phyloP scores from a whole-genome alignment of 2,888 invertebrate genomes.

The Dorcus hopei region DNA sequence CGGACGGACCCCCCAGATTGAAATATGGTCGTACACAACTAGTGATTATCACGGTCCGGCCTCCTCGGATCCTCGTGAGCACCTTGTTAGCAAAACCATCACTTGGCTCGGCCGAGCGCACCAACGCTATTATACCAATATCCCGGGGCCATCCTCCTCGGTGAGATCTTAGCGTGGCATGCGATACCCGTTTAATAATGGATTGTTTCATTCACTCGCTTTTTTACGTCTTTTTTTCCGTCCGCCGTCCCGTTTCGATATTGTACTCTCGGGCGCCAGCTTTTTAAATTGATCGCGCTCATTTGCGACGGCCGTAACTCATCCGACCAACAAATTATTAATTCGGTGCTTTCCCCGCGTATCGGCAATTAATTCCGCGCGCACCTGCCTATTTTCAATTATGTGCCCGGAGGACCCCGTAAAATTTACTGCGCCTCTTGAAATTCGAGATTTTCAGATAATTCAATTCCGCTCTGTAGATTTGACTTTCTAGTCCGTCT shows the following conservation, averaged over 20 bases:
- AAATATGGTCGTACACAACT: slow-evolving; percentile 3
- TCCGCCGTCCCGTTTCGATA: background rate
- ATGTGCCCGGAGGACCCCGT: no score
- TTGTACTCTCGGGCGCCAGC: background rate
- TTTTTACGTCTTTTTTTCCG: background rate
- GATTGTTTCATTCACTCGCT: slow-evolving; percentile 1
- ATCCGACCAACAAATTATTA: background rate
- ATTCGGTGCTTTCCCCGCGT: background rate
- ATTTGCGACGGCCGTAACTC: background rate
- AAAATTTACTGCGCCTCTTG: no score
- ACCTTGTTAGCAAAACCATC: slow-evolving; percentile 50
- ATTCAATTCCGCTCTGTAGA: no score
- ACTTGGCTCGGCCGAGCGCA: slow-evolving; percentile 35
- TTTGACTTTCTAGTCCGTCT: no score
- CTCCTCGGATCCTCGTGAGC: slow-evolving; percentile 32
- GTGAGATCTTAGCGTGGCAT: background rate
- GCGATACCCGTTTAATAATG: slow-evolving; percentile 3
- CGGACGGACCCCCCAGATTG: slow-evolving; percentile 2
- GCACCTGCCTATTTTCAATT: background rate
- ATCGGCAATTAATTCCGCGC: background rate
- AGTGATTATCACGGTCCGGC: slow-evolving; percentile 1
- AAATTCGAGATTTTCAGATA: no score
- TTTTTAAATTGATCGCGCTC: background rate
- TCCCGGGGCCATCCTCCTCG: slow-evolving; percentile 24
- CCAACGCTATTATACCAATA: slow-evolving; percentile 32